A percentile compares a stretch with the other conserved stretches of the same genome.
These are phyloP conservation scores for Oncorhynchus nerka DNA, from an alignment of 2,113 vertebrate species.

Conservation along the genomic window DNA sequence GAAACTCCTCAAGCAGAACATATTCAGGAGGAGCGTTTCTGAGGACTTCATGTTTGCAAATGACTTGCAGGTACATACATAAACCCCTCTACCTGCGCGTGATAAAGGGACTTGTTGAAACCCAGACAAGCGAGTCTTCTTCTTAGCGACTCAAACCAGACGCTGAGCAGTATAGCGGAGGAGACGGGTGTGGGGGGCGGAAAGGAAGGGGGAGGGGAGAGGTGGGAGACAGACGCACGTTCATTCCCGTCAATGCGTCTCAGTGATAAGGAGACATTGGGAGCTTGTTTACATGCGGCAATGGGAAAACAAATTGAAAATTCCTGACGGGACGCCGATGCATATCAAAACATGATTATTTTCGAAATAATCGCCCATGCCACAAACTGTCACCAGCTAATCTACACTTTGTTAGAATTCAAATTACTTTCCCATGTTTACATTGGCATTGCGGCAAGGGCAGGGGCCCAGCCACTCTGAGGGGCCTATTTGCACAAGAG, in stretches of 20 bases:
- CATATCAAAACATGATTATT: constrained; percentile 86
- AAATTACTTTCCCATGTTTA: constrained; percentile 82
- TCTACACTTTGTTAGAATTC: constrained; percentile 83
- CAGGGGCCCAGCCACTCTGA: constrained; percentile 63
- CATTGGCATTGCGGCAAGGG: constrained; percentile 76
- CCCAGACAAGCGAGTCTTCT: constrained; percentile 70
- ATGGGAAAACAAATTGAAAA: constrained; percentile 83
- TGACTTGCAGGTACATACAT: constrained; percentile 77
- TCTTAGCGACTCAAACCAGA: constrained; percentile 58
- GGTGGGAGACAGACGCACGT: constrained; percentile 41
- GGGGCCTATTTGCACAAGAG: constrained; percentile 71
- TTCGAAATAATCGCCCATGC: constrained; percentile 79
- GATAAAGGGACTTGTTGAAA: constrained; percentile 81
- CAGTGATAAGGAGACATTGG: constrained; percentile 78
- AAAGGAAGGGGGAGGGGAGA: background rate
- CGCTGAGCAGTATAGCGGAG: constrained; percentile 38
- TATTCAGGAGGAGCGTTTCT: constrained; percentile 73
- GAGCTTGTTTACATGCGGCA: constrained; percentile 82
- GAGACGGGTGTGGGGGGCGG: constrained; percentile 45
- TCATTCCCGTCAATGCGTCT: constrained; percentile 67
- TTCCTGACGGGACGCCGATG: constrained; percentile 80
- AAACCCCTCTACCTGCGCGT: constrained; percentile 64
- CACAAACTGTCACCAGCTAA: constrained; percentile 79
- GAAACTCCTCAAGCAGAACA: constrained; percentile 80
- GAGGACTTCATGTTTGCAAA: constrained; percentile 79